phyloP scores from a whole-genome alignment of 2,888 invertebrate genomes.

The Philaethria dido region DNA sequence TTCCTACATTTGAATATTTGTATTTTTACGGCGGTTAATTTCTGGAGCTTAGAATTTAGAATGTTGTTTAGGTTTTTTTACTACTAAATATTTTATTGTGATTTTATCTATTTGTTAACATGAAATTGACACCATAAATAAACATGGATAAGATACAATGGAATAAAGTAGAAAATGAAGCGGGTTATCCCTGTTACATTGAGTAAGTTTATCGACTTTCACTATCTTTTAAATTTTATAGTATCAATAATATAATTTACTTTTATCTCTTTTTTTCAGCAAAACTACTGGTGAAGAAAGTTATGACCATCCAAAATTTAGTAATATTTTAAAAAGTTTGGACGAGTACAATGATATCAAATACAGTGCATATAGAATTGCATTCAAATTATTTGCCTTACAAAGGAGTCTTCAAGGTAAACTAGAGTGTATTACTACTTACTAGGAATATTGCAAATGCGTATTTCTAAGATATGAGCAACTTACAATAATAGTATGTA shows the following conservation, averaged over 20 bases:
- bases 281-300: conserved; percentile 76
- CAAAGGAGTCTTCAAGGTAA: conserved; percentile 85
- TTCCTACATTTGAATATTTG: conserved; percentile 53
- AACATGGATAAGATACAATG: conserved; percentile 68
- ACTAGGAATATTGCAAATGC: background rate
- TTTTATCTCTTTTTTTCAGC: conserved; percentile 56
- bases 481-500: background rate
- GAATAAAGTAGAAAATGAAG: conserved; percentile 85
- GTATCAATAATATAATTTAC: background rate
- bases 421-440: conserved; percentile 26
- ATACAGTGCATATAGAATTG: conserved; percentile 90
- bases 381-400: conserved; percentile 84
- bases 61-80: background rate
- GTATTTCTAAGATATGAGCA: background rate
- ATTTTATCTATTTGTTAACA: conserved; percentile 15
- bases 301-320: conserved; percentile 85
- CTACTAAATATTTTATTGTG: background rate
- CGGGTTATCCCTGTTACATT: conserved; percentile 84
- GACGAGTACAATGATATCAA: conserved; percentile 88
- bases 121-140: conserved; percentile 36
- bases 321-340: conserved; percentile 81
- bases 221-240: conserved; percentile 41
- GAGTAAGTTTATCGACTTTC: conserved; percentile 78
- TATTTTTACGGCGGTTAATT: conserved; percentile 58
- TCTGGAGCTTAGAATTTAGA: conserved; percentile 26